Conservation (phyloP, 2,888 invertebrate species). For the Cryptocephalus moraei region DNA sequence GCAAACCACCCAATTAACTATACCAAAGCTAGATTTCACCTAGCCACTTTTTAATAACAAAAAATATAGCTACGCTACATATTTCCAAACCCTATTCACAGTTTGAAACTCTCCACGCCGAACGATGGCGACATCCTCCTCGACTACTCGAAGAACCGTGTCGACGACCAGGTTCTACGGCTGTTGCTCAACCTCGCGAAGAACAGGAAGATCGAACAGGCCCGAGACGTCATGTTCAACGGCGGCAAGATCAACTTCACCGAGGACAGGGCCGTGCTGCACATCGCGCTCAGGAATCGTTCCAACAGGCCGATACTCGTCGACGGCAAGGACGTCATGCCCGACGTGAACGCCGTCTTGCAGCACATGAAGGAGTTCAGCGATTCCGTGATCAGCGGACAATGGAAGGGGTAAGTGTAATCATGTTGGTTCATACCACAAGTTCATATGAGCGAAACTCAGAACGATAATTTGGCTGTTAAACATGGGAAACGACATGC, state of each 20-base stretch:
- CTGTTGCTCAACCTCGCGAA: slow-evolving; percentile 73
- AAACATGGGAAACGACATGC: too few species aligned
- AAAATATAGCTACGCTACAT: too few species aligned
- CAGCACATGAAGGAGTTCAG: slow-evolving; percentile 93
- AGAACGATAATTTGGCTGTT: too few species aligned
- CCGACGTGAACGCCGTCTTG: slow-evolving; percentile 83
- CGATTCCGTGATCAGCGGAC: slow-evolving; percentile 59
- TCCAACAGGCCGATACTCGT: slow-evolving; percentile 68
- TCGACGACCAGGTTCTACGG: slow-evolving; percentile 65
- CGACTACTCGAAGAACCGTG: slow-evolving; percentile 94
- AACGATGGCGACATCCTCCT: slow-evolving; percentile 83
- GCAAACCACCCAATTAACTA: too few species aligned
- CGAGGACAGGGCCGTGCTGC: slow-evolving; percentile 89
- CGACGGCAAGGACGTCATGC: slow-evolving; percentile 83
- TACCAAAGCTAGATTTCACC: too few species aligned
- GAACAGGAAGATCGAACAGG: slow-evolving; percentile 71
- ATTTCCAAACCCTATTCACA: slow-evolving; percentile 31
- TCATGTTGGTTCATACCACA: too few species aligned
- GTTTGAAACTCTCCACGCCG: slow-evolving; percentile 66
- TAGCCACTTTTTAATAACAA: too few species aligned
- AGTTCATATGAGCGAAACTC: too few species aligned
- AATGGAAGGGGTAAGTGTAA: slow-evolving; percentile 52
- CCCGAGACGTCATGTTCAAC: slow-evolving; percentile 81
- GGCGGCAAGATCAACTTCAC: slow-evolving; percentile 98
- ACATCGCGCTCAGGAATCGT: slow-evolving; percentile 86